Conservation (phyloP, 2,113 vertebrate species). For the Fregetta grallaria region DNA sequence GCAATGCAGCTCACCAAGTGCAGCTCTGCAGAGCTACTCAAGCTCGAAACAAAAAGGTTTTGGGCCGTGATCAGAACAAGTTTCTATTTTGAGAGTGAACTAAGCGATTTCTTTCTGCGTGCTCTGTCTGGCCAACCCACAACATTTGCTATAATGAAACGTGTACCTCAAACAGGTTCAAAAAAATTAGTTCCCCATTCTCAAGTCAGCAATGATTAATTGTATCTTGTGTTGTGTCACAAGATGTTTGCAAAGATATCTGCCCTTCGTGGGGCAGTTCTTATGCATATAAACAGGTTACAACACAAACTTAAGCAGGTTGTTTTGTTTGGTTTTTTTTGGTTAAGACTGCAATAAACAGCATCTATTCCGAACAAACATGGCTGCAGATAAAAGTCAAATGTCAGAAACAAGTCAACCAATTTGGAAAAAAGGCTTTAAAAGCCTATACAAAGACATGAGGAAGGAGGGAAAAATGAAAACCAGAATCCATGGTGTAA, state of each 20-base stretch:
- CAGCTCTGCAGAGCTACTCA: not conserved
- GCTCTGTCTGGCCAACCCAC: not conserved
- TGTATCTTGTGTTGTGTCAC: not conserved
- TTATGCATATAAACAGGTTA: not conserved
- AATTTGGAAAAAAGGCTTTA: not conserved
- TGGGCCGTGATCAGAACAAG: not conserved
- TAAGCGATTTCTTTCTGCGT: not conserved
- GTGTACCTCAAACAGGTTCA: fast-evolving
- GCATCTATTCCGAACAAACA: not conserved
- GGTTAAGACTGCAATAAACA: not conserved
- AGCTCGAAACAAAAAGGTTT: not conserved
- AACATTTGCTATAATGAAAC: not conserved
- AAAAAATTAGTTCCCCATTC: not conserved
- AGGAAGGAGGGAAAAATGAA: not conserved
- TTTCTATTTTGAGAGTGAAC: not conserved
- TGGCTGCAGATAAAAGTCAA: not conserved
- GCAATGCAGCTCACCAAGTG: not conserved
- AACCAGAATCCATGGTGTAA: not conserved
- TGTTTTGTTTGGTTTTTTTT: too few relatives aligned
- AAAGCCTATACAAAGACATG: not conserved
- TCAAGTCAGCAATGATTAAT: not conserved
- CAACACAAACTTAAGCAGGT: not conserved
- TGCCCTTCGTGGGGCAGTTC: not conserved
- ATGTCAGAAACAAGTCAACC: not conserved
- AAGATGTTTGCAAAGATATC: not conserved